These are phyloP conservation scores for Myzus persicae DNA, from an alignment of 1,140 invertebrate species.

Conservation along the genomic window DNA sequence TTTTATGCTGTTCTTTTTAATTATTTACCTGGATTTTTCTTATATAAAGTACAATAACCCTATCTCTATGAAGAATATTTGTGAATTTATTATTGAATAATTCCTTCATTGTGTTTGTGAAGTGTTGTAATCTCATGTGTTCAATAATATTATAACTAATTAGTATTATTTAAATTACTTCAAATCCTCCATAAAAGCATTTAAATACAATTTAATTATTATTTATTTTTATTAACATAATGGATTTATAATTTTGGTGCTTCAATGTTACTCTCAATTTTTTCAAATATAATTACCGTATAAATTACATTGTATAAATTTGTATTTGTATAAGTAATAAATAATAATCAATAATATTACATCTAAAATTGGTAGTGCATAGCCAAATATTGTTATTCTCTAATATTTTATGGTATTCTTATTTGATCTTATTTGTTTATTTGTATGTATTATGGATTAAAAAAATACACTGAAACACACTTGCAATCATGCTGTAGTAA, in stretches of 20 bases:
- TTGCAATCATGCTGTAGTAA: slow-evolving; percentile 7
- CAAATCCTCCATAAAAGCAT: background rate
- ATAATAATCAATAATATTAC: background rate
- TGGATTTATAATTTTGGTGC: background rate
- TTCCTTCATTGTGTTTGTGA: background rate
- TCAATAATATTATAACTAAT: slow-evolving; percentile 27
- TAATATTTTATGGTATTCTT: background rate
- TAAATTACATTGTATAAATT: background rate
- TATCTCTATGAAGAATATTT: background rate
- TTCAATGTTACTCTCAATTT: background rate
- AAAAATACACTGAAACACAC: background rate
- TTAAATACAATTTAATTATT: background rate
- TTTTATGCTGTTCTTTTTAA: background rate
- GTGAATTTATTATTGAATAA: background rate
- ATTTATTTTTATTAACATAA: background rate
- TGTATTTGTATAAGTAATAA: background rate
- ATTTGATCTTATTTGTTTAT: background rate
- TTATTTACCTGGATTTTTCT: background rate
- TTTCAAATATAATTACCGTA: background rate
- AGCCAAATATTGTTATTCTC: background rate
- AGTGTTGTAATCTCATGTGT: slow-evolving; percentile 42
- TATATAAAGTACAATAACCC: background rate
- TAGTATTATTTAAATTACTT: slow-evolving; percentile 46
- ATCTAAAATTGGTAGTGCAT: background rate
- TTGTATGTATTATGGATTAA: background rate